Base-by-base conservation (phyloP, 2,797 vertebrate species). In the Delichon dasypus region DNA sequence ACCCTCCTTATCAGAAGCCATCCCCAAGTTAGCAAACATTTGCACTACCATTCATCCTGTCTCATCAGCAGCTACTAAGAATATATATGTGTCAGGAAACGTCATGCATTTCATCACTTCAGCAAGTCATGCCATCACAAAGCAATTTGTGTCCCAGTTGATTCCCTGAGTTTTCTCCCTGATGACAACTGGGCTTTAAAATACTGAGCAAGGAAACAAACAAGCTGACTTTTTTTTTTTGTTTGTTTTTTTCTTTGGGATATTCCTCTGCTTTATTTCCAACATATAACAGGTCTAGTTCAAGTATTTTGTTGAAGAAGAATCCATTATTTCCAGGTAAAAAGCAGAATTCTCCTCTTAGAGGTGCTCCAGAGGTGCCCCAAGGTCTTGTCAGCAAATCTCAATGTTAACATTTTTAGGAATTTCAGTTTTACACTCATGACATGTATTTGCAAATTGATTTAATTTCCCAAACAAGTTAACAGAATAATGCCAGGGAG, bases 51-150 rank as follows among this genome's bases (percentile, higher is more conserved):
- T 85, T 96, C 89, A 74, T 79, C 50, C 74, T 71, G 73, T 83
- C 94, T 94, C 93, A 85, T 67, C 91, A 94, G 50, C 91, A 95
- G 93, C 80, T 93, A 66, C 95, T 93, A 96, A 96, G 91, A 90
- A 94, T 96, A 96, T 64, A 61, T 38, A 57, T 58, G 88, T 96
- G 88, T 85, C 74, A 77, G 80, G 67, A 89, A 91, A 79, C 30
- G 0, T 90, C 74, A 68, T 2, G 21, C 57, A 77, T 89, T 94
- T 94, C 83, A 80, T 93, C 83, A 0, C 57, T 91, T 95, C 88
- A 91, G 67, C 74, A 80, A 85, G 60, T 61, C 61, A 22, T 44
- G 53, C 83, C 80, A 82, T 51, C 88, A 90, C 4, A 27, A 77
- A 88, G 38, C 34, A 67, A 32, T 70, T 48, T 1, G 2, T 57